Evolutionary conservation across 2,113 vertebrate species (phyloP).

Genomic region (Malurus alboscapulatus): DNA sequence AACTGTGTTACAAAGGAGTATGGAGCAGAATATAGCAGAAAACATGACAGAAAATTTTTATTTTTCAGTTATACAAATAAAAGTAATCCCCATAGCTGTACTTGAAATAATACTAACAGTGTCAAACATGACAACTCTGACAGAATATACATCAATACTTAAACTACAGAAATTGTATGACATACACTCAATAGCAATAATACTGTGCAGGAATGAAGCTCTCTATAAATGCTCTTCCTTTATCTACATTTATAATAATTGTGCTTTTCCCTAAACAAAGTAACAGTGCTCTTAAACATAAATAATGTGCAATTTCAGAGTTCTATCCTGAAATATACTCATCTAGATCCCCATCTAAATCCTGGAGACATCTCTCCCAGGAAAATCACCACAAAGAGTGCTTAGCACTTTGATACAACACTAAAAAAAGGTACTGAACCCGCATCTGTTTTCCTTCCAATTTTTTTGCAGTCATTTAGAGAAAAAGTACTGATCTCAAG

Average conservation of each 20-base stretch:
- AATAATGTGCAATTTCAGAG: constrained; percentile 60
- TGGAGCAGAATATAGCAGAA: constrained; percentile 5
- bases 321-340: constrained; percentile 23
- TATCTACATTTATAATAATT: constrained; percentile 72
- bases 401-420: constrained; percentile 14
- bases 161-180: constrained; percentile 56
- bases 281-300: constrained; percentile 64
- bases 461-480: neutral
- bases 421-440: neutral
- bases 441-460: constrained; percentile 21
- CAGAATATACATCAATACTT: constrained; percentile 49
- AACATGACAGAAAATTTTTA: constrained; percentile 61
- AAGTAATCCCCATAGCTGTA: constrained; percentile 63
- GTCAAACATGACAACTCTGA: constrained; percentile 61
- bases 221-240: constrained; percentile 59
- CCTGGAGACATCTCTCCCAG: neutral
- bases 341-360: constrained; percentile 37
- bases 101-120: constrained; percentile 64
- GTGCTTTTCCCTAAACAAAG: constrained; percentile 75
- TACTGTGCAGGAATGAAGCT: constrained; percentile 59
- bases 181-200: constrained; percentile 64
- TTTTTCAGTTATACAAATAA: constrained; percentile 74
- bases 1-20: neutral
- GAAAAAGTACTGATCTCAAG: constrained; percentile 11
- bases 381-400: constrained; percentile 1